phyloP scores from a whole-genome alignment of 2,113 vertebrate genomes.

The Mungos mungo region DNA sequence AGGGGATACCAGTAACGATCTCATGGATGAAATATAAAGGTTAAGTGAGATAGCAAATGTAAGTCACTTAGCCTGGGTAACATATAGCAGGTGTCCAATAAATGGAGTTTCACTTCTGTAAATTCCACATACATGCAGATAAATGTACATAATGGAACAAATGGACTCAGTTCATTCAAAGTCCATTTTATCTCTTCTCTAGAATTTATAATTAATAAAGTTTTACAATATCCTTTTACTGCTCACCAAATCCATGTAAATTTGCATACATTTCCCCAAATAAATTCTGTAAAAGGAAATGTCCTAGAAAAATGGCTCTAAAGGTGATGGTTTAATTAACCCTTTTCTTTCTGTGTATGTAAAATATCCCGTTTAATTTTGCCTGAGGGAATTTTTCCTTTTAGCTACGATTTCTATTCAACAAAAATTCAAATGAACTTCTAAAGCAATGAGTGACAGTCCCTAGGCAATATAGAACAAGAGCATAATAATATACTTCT shows the following conservation, averaged over 20 bases:
- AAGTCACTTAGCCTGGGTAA: constrained; percentile 24
- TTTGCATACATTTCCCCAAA: constrained; percentile 54
- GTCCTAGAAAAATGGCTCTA: constrained; percentile 32
- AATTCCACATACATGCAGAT: not conserved
- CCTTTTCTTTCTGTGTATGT: not conserved
- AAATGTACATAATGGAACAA: constrained; percentile 75
- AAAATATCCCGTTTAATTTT: constrained; percentile 18
- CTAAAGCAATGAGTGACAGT: not conserved
- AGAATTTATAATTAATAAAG: constrained; percentile 66
- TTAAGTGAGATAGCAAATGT: not conserved
- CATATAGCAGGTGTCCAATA: constrained; percentile 3
- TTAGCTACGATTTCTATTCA: constrained; percentile 37
- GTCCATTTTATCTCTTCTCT: constrained; percentile 35
- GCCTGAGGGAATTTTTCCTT: not conserved
- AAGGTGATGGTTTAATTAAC: constrained; percentile 52
- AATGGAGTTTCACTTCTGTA: constrained; percentile 5
- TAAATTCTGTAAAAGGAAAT: constrained; percentile 43
- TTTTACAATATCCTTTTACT: constrained; percentile 40
- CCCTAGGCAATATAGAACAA: not conserved
- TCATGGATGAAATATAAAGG: not conserved
- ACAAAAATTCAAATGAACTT: not conserved
- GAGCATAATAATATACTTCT: not conserved
- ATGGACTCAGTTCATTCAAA: constrained; percentile 65
- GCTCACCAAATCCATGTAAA: constrained; percentile 33
- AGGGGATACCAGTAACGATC: not conserved